A percentile compares a stretch with the other conserved stretches of the same genome.
Conservation (phyloP, 2,113 vertebrate genomes). For the Craseonycteris thonglongyai region DNA sequence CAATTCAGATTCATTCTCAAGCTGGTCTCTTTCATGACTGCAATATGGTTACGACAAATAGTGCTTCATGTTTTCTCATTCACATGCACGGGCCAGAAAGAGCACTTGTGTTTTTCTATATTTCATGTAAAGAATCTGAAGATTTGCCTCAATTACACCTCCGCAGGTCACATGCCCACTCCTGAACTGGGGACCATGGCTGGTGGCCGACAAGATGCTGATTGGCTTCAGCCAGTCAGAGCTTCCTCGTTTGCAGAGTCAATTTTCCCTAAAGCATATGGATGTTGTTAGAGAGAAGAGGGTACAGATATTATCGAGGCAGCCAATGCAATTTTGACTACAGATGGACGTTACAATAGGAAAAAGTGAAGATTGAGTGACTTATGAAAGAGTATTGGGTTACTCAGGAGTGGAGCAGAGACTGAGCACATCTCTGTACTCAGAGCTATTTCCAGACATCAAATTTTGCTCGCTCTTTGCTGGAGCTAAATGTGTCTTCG, state of each 20-base stretch:
- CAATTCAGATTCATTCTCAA: not conserved
- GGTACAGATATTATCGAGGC: not conserved
- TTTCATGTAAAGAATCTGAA: not conserved
- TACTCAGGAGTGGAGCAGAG: not conserved
- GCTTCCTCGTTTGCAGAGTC: too few relatives aligned
- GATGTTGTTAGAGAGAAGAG: not conserved
- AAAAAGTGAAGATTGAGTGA: not conserved
- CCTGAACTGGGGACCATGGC: rapidly evolving
- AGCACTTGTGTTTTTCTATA: not conserved
- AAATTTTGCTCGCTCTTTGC: not conserved
- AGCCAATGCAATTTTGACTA: rapidly evolving
- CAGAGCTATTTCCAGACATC: not conserved
- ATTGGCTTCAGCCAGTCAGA: not conserved
- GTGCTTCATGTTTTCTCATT: not conserved
- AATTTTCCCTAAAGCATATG: not conserved
- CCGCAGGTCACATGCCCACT: rapidly evolving
- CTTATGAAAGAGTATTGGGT: not conserved
- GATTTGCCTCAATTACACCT: not conserved
- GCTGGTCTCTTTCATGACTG: not conserved
- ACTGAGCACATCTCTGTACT: not conserved
- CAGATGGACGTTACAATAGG: too few relatives aligned
- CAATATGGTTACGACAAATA: not conserved
- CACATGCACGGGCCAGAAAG: not conserved
- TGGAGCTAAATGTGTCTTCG: not conserved
- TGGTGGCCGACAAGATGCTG: not conserved